phyloP scores from a whole-genome alignment of 2,888 invertebrate species.

The Phlogophora meticulosa region DNA sequence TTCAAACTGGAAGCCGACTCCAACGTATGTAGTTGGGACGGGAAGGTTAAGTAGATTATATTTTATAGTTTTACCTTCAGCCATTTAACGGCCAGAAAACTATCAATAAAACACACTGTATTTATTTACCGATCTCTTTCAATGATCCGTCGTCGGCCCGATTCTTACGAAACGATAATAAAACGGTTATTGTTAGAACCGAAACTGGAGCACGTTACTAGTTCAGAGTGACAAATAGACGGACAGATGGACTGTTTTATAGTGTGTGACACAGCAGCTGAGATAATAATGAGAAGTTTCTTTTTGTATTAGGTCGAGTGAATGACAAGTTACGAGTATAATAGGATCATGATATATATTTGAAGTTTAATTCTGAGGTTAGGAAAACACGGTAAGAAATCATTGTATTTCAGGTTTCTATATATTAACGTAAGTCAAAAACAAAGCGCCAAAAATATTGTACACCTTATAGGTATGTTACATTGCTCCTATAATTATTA shows the following conservation, averaged over 20 bases:
- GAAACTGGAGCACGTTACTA: slow-evolving; percentile 54
- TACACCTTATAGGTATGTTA: no score
- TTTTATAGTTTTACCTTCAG: background rate
- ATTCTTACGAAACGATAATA: slow-evolving; percentile 47
- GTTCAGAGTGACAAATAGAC: slow-evolving; percentile 54
- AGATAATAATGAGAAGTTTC: slow-evolving; percentile 17
- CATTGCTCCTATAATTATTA: no score
- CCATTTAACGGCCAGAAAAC: slow-evolving; percentile 9
- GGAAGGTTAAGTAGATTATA: no score
- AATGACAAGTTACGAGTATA: background rate
- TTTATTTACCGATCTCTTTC: slow-evolving; percentile 45
- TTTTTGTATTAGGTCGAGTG: background rate
- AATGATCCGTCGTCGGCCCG: slow-evolving; percentile 36
- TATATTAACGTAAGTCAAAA: no score
- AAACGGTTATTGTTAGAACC: slow-evolving; percentile 63
- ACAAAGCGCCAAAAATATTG: no score
- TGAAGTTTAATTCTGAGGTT: no score
- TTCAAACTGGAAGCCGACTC: no score
- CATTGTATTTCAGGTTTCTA: no score
- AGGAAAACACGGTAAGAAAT: no score
- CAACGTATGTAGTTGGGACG: no score
- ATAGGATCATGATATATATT: background rate
- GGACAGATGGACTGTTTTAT: slow-evolving; percentile 59
- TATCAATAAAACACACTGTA: slow-evolving; percentile 5
- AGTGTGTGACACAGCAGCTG: slow-evolving; percentile 33